Evolutionary conservation across 2,797 vertebrate species (phyloP), one percentile per base, ranked within the genome.

Genomic region (Rhadinocentrus ornatus): DNA sequence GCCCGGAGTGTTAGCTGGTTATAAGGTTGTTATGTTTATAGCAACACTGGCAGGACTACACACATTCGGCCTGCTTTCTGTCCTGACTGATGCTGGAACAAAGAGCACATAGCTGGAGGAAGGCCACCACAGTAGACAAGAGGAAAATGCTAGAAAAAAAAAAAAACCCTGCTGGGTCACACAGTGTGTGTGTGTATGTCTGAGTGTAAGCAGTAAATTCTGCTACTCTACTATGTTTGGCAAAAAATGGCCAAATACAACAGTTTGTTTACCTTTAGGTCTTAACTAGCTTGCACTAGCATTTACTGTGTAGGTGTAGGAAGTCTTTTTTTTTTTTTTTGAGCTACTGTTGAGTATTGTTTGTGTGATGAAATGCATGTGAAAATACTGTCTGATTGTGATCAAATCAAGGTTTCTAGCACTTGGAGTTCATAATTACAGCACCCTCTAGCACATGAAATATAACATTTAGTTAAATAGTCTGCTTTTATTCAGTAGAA

Each of bases 71-170:
- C 59, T 53, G 73, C 70, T 75, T 71, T 75, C 53, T 10, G 3
- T 69, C 56, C 62, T 10, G 67, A 58, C 84, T 69, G 67, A 74
- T 1, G 54, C 63, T 54, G 71, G 63, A 88, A 88, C 77, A 89
- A 82, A 82, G 75, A 78, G 75, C 65, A 71, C 72, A 71, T 83
- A 63, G 81, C 86, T 87, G 84, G 80, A 86, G 84, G 80, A 77
- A 55, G 64, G 82, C 78, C 77, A 84, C 79, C 68, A 74, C 66
- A 76, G 66, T 39, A 74, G 75, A 72, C 69, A 73, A 62, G 55
- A 46, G 34, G 26, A 73, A 58, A 71, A 66, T 20, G 39, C 46
- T 66, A 61, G 69, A 69, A 75, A 77, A 76, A 71, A 67, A 69
- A 73, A 77, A 74, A 69, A 66, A 71, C 86, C 86, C 86, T 80